Evolutionary conservation across 1,140 invertebrate species (phyloP), one percentile per base, ranked within the genome.

Genomic region (Anoplophora glabripennis): DNA sequence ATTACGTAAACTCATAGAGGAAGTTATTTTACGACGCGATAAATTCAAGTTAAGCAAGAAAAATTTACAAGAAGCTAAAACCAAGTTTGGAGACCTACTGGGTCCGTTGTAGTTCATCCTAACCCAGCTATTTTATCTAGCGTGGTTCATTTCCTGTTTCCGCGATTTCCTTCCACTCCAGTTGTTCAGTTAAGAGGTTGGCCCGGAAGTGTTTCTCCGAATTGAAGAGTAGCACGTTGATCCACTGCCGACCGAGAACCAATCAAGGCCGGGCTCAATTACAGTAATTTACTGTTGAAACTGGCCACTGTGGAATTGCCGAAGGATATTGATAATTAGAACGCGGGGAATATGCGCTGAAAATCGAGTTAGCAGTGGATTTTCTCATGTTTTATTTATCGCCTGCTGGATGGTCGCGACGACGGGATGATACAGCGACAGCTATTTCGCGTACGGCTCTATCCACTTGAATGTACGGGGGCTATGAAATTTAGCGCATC

Each of bases 91-190:
- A 28, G 21, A 28, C 21, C 21, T 28, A 28, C 21, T 28, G 21
- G 21, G 21, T 28, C 21, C 21, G 21, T 28, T 28, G 21, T 28
- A 28, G 21, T 28, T 28, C 38, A 41, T 15, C 38, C 15, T 15
- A 41, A 15, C 38, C 34, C 47, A 14, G 54, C 48, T 47, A 47
- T 57, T 62, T 58, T 62, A 62, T 62, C 60, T 62, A 54, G 55
- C 55, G 18, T 45, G 55, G 48, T 58, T 62, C 60, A 62, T 62
- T 62, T 62, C 60, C 60, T 62, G 60, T 58, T 62, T 58, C 60
- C 60, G 60, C 49, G 49, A 58, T 62, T 62, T 41, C 41, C 55
- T 62, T 62, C 55, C 56, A 62, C 48, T 53, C 55, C 55, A 62
- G 60, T 58, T 57, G 56, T 58, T 62, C 55, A 62, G 46, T 54